Base-by-base conservation (phyloP, 2,888 invertebrate genomes). In the Agonopterix alstromeriana region DNA sequence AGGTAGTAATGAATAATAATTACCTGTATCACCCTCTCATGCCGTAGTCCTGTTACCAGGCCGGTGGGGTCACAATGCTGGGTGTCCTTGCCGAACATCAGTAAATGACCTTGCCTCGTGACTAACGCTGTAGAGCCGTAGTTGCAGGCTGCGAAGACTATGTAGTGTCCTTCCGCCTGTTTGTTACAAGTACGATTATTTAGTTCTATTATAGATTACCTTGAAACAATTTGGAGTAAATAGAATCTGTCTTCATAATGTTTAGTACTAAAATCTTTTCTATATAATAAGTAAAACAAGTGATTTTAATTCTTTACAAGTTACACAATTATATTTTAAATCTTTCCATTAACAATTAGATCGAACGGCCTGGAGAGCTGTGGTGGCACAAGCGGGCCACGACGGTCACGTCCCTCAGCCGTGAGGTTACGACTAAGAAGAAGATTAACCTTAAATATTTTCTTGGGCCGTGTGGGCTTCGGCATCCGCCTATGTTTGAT, bases 51-150 rank as follows among this genome's bases (percentile, higher is more conserved):
- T 2, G 91, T 91, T 2, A 97, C 94, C 48, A 93, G 85, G n/a
- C 95, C 94, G 69, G 68, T 74, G 0, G 92, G 86, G 82, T 97
- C 96, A 61, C 94, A 94, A 71, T 97, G 94, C 5, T 94, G 92
- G 9, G 94, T 95, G 78, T 98, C 98, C 76, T 98, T 98, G 42
- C 98, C 98, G 77, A 96, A 98, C 94, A 99, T 95, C 49, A 96
- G 92, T 40, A 98, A 86, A 65, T 95, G 94, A 0, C 99, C 99
- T 48, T 95, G 95, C 65, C 94, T 93, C 1, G 97, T 97, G 0
- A 98, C 95, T 53, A 98, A 91, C 3, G 98, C 98, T 8, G 97
- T 96, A 2, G 97, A 96, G 4, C 98, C 98, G 80, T 97, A 97
- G 80, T 98, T 98, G 71, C 98, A 98, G 0, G 98, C 97, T 0